Evolutionary conservation across 1,140 invertebrate species (phyloP), one percentile per base, ranked within the genome.

Genomic region (Lepidurus couesii): DNA sequence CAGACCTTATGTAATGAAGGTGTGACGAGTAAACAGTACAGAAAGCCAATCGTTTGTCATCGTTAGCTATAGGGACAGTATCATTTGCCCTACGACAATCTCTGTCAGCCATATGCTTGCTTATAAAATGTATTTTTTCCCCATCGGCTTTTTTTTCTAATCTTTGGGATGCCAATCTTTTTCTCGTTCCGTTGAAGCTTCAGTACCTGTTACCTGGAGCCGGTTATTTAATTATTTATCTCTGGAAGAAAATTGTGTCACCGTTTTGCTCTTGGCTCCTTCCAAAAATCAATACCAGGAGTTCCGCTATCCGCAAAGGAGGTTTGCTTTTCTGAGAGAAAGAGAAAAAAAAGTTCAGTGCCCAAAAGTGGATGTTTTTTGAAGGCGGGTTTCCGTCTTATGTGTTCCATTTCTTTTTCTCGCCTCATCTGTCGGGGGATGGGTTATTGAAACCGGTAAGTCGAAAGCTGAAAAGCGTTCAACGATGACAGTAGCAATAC

Each of bases 211-310:
- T 34, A 34, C 34, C 34, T 34, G 34, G 34, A 65, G 16, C 21
- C n/a, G 7, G 13, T 21, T 65, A 65, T n/a, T 16, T 21, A 7
- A 47, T 21, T 13, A 65, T n/a, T 65, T 65, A 65, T 65, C 16
- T n/a, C 13, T 65, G 53, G 53, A 65, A 34, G 34, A 34, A 34
- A 34, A 65, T 4, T 65, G 53, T 47, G 45, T 65, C 13, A 21
- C 53, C 53, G 13, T 16, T 65, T 5, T 4, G 3, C 53, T 65
- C 53, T 21, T 65, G 53, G 53, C 13, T 65, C 3, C 21, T 65
- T 13, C 53, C 16, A 65, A 65, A 65, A 65, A 65, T 65, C 53
- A 65, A 65, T 65, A 65, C 53, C 53, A 65, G 53, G 53, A 65
- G 21, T 21, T 65, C 53, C 21, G 53, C 53, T 34, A 4, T 34